These are phyloP conservation scores for Diploscapter pachys DNA, from an alignment of 1,140 invertebrate species.

Conservation along the genomic window DNA sequence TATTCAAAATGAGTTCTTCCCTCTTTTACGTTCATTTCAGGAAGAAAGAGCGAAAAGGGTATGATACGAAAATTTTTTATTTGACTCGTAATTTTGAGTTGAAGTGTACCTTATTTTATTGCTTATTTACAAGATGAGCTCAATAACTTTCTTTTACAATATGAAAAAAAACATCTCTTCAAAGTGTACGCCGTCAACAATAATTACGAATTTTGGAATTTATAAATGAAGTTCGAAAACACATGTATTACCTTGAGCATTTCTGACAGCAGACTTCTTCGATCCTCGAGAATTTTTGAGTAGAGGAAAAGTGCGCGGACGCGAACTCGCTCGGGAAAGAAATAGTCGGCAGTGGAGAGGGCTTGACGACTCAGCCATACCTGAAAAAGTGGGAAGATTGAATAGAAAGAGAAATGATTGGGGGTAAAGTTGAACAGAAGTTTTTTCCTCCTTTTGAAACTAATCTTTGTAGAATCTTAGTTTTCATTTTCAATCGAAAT, in stretches of 20 bases:
- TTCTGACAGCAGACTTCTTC: constrained; percentile 14
- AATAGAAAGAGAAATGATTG: neutral
- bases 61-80: neutral
- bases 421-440: neutral
- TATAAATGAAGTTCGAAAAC: neutral
- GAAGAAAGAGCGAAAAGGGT: too few relatives aligned
- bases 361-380: constrained; percentile 20
- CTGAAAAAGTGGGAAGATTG: constrained; percentile 2
- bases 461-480: too few relatives aligned
- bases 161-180: too few relatives aligned
- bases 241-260: neutral
- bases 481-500: too few relatives aligned
- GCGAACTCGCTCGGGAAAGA: constrained; percentile 21
- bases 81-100: neutral
- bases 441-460: too few relatives aligned
- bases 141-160: too few relatives aligned
- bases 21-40: neutral
- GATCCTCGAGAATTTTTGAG: constrained; percentile 16
- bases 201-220: too few relatives aligned
- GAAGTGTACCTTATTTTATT: neutral
- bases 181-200: too few relatives aligned
- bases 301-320: constrained; percentile 19
- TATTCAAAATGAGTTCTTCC: too few relatives aligned
- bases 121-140: neutral
- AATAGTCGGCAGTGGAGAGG: constrained; percentile 22